phyloP scores from a whole-genome alignment of 2,113 vertebrate genomes.

The Phainopepla nitens region DNA sequence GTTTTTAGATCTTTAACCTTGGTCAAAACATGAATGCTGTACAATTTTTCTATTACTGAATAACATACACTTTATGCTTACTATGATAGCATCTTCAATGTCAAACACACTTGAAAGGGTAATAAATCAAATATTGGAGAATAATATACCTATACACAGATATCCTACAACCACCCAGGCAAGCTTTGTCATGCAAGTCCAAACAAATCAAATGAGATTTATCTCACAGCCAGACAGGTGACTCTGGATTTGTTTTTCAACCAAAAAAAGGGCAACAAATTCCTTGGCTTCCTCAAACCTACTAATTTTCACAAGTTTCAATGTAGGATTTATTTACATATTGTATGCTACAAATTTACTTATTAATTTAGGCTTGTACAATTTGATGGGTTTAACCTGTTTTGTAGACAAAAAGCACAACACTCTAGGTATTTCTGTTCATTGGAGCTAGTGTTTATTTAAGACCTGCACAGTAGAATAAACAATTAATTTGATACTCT shows the following conservation, averaged over 20 bases:
- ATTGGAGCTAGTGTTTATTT: background rate
- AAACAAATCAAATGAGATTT: background rate
- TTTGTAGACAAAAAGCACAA: background rate
- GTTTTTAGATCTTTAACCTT: background rate
- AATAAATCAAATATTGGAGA: background rate
- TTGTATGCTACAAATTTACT: background rate
- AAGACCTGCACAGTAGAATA: background rate
- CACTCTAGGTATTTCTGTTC: background rate
- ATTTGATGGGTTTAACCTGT: background rate
- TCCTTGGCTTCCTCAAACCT: background rate
- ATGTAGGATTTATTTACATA: background rate
- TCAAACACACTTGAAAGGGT: background rate
- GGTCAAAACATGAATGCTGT: background rate
- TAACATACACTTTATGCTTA: background rate
- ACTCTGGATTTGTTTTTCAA: background rate
- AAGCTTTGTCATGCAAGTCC: background rate
- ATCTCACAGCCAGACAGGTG: background rate
- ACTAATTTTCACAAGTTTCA: background rate
- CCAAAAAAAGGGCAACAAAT: background rate
- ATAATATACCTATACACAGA: background rate
- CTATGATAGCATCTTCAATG: background rate
- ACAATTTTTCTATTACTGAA: background rate
- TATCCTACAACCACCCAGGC: background rate
- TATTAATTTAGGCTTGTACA: background rate
- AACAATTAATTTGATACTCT: background rate